Conservation (phyloP, 2,888 invertebrate species). For the Drosophila greeni region DNA sequence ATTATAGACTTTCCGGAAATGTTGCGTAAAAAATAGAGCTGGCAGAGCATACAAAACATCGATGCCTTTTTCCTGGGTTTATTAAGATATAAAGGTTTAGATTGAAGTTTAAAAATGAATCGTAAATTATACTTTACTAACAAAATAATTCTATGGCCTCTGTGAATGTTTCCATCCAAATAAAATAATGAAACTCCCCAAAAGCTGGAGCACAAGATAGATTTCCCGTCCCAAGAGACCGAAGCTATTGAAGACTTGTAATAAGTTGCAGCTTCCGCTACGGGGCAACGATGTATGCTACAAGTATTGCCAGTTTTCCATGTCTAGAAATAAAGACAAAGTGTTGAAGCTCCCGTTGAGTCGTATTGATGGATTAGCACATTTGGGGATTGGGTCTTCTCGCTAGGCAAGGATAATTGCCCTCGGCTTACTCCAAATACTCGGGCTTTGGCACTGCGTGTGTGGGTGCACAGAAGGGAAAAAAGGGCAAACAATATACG, state of each 20-base stretch:
- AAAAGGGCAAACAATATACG: slow-evolving; percentile 27
- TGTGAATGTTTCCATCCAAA: background rate
- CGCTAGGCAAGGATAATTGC: slow-evolving; percentile 53
- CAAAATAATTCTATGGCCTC: background rate
- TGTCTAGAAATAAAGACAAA: slow-evolving; percentile 19
- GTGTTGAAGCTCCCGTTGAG: slow-evolving; percentile 48
- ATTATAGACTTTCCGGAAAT: no score
- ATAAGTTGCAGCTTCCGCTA: slow-evolving; percentile 40
- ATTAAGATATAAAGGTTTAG: no score
- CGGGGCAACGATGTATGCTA: background rate
- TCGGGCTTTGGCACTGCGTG: slow-evolving; percentile 1
- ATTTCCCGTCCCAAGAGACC: background rate
- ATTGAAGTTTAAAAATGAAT: background rate
- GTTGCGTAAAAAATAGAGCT: no score
- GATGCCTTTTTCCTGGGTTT: no score
- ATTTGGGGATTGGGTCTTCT: slow-evolving; percentile 48
- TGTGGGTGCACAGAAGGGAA: slow-evolving; percentile 8
- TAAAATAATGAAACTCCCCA: background rate
- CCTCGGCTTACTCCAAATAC: slow-evolving; percentile 31
- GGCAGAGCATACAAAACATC: no score
- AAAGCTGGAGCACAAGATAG: slow-evolving; percentile 7
- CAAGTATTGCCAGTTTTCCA: slow-evolving; percentile 5
- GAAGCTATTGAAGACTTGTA: slow-evolving; percentile 25
- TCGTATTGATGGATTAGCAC: slow-evolving; percentile 61
- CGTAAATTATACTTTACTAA: background rate